These are phyloP conservation scores for Patella depressa DNA, from an alignment of 2,888 invertebrate genomes.

Conservation along the genomic window DNA sequence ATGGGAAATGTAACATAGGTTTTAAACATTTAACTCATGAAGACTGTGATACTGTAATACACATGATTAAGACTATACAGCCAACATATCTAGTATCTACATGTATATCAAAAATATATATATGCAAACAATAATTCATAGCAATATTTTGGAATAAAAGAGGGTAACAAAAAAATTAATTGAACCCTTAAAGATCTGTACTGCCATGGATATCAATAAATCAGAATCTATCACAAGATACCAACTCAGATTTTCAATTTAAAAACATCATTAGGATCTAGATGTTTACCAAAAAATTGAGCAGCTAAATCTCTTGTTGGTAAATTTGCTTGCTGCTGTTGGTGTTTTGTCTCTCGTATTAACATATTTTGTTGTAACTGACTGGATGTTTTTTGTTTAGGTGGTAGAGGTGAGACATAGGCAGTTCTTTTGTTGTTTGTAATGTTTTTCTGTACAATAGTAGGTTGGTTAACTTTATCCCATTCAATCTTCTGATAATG, in stretches of 20 bases:
- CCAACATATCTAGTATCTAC: too few species aligned
- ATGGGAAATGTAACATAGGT: too few species aligned
- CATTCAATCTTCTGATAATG: slow-evolving; percentile 57
- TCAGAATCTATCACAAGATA: too few species aligned
- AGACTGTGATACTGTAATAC: too few species aligned
- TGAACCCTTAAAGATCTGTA: too few species aligned
- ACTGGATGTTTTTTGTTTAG: slow-evolving; percentile 42
- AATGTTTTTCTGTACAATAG: slow-evolving; percentile 59
- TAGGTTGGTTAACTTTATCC: slow-evolving; percentile 58
- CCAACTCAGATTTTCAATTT: slow-evolving; percentile 37
- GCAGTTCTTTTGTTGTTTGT: slow-evolving; percentile 50
- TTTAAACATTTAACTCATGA: too few species aligned
- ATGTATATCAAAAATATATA: too few species aligned
- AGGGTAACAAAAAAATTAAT: too few species aligned
- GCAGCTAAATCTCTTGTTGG: slow-evolving; percentile 58
- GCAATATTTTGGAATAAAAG: too few species aligned
- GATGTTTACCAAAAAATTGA: slow-evolving; percentile 62
- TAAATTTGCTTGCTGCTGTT: slow-evolving; percentile 43
- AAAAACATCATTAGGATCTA: slow-evolving; percentile 59
- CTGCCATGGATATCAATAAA: too few species aligned
- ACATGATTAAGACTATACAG: too few species aligned
- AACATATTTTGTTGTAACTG: slow-evolving; percentile 52
- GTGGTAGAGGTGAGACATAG: slow-evolving; percentile 60
- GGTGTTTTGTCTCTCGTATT: slow-evolving; percentile 42
- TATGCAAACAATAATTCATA: too few species aligned